A percentile compares a stretch with the other conserved stretches of the same genome.
phyloP scores from a whole-genome alignment of 1,140 invertebrate genomes.

The Onthophagus taurus region DNA sequence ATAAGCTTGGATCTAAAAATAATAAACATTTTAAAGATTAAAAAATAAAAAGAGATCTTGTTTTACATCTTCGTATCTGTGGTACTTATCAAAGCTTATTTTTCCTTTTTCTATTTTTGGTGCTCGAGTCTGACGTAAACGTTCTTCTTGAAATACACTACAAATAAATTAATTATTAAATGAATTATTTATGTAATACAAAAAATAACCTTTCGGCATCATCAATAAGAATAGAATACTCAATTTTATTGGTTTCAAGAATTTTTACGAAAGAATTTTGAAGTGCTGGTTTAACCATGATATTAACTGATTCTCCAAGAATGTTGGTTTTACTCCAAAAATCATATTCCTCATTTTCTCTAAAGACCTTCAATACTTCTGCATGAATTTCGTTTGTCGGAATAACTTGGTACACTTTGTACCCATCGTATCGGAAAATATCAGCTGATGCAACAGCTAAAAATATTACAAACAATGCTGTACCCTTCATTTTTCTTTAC shows the following conservation, averaged over 20 bases:
- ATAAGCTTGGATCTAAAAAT: slow-evolving; percentile 41
- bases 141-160: slow-evolving; percentile 14
- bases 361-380: slow-evolving; percentile 1
- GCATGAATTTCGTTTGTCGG: slow-evolving; percentile 11
- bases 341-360: slow-evolving; percentile 10
- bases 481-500: no score
- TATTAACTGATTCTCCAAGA: slow-evolving; percentile 7
- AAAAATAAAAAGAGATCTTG: slow-evolving; percentile 48
- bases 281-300: slow-evolving; percentile 12
- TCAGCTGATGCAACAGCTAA: no score
- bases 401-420: slow-evolving; percentile 17
- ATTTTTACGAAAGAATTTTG: slow-evolving; percentile 10
- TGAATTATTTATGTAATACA: not conserved
- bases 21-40: slow-evolving; percentile 32
- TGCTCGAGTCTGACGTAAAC: not conserved
- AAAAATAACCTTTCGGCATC: slow-evolving; percentile 16
- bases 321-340: slow-evolving; percentile 9
- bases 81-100: slow-evolving; percentile 15
- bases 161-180: slow-evolving; percentile 1
- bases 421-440: no score
- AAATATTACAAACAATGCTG: no score
- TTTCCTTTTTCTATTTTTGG: slow-evolving; percentile 3
- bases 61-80: slow-evolving; percentile 22
- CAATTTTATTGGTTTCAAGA: slow-evolving; percentile 8
- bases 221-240: slow-evolving; percentile 12